Evolutionary conservation across 2,888 invertebrate species (phyloP).

Genomic region (Mythimna impura): DNA sequence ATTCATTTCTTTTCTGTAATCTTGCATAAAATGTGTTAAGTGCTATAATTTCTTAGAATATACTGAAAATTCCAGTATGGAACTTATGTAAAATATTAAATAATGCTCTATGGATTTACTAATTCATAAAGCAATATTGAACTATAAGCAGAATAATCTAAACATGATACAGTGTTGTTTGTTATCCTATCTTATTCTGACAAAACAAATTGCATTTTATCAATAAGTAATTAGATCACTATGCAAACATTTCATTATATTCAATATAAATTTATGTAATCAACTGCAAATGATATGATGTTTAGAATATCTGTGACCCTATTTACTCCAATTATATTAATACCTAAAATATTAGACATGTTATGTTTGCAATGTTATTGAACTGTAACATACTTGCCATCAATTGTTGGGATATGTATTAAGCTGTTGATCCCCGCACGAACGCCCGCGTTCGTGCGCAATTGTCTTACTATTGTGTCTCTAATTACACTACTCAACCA

Average conservation of each 20-base stretch:
- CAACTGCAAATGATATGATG: constrained; percentile 56
- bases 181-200: constrained; percentile 14
- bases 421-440: too few relatives aligned
- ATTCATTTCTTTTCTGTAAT: too few relatives aligned
- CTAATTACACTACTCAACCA: too few relatives aligned
- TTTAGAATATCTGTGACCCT: constrained; percentile 66
- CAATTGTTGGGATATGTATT: neutral
- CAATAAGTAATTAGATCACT: constrained; percentile 39
- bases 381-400: constrained; percentile 11
- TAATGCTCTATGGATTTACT: neutral
- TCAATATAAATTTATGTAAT: constrained; percentile 39
- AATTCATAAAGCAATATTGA: neutral
- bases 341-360: constrained; percentile 24
- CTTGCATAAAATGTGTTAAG: too few relatives aligned
- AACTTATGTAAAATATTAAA: neutral
- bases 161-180: neutral
- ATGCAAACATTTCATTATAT: constrained; percentile 35
- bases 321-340: constrained; percentile 47
- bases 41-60: too few relatives aligned
- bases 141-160: neutral
- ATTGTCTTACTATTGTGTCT: too few relatives aligned
- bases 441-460: too few relatives aligned
- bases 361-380: constrained; percentile 15
- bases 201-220: constrained; percentile 47
- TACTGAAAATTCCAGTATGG: too few relatives aligned